Evolutionary conservation across 2,888 invertebrate genomes (phyloP).

Genomic region (Caenorhabditis becei): DNA sequence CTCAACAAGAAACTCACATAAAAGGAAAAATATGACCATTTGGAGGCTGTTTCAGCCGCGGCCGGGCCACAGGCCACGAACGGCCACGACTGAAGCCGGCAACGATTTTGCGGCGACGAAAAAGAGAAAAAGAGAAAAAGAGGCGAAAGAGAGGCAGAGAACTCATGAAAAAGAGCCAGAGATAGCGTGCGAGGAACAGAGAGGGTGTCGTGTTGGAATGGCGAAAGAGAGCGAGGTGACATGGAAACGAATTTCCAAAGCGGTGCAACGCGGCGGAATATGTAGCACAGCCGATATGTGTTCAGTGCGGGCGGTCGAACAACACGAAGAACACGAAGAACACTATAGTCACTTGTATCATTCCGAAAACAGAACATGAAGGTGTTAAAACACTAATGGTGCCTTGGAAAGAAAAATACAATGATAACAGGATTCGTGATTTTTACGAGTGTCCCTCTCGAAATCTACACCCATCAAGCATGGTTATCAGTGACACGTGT

Average conservation of each 20-base stretch:
- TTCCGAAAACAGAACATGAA: too few relatives aligned
- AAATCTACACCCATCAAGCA: constrained; percentile 18
- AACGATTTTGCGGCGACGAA: constrained; percentile 44
- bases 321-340: background rate
- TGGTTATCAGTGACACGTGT: constrained; percentile 13
- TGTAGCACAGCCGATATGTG: background rate
- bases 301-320: background rate
- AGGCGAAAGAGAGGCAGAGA: constrained; percentile 6
- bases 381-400: too few relatives aligned
- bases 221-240: constrained; percentile 16
- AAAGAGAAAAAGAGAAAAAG: constrained; percentile 1
- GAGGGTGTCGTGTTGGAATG: constrained; percentile 11
- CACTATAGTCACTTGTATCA: too few relatives aligned
- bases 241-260: constrained; percentile 29
- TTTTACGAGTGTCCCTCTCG: too few relatives aligned
- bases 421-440: too few relatives aligned
- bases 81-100: constrained; percentile 45
- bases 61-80: constrained; percentile 23
- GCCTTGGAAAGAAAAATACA: constrained; percentile 20
- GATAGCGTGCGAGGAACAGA: background rate
- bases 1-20: constrained; percentile 10
- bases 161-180: constrained; percentile 5
- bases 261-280: constrained; percentile 3
- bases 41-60: constrained; percentile 18
- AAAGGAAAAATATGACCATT: constrained; percentile 6